phyloP scores from a whole-genome alignment of 1,140 invertebrate genomes.

The Megalopta genalis region DNA sequence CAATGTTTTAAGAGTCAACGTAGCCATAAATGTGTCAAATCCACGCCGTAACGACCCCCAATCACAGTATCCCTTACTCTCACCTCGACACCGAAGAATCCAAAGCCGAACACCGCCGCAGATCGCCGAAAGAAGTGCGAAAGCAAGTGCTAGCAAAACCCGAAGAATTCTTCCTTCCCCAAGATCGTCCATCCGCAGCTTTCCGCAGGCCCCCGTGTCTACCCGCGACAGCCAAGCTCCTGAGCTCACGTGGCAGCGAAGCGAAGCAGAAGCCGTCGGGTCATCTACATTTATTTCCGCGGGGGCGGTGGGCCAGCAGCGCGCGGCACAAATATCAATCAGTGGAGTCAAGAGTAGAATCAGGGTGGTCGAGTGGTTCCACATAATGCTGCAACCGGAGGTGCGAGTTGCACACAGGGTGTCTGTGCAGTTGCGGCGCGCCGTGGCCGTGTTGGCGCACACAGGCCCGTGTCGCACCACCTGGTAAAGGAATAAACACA shows the following conservation, averaged over 20 bases:
- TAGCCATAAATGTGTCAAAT: no score
- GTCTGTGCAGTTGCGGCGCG: conserved; percentile 10
- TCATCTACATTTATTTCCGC: conserved; percentile 49
- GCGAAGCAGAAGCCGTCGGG: neutral
- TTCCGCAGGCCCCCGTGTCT: no score
- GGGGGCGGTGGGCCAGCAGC: conserved; percentile 15
- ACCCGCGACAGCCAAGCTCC: no score
- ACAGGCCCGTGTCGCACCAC: neutral
- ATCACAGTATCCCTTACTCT: no score
- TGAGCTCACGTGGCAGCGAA: neutral
- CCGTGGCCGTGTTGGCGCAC: neutral
- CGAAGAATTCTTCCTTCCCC: no score
- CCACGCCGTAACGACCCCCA: no score
- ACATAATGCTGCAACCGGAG: conserved; percentile 66
- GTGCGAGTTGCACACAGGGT: conserved; percentile 50
- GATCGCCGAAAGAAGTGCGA: no score
- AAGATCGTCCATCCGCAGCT: no score
- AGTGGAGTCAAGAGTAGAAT: conserved; percentile 70
- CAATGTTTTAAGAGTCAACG: no score
- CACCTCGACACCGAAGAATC: no score
- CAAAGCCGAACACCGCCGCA: no score
- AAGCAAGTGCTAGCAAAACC: no score
- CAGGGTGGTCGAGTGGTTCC: conserved; percentile 72
- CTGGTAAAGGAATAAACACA: conserved; percentile 48
- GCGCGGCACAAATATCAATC: conserved; percentile 69